Percentiles rank a stretch among this genome's conserved stretches.
Evolutionary conservation across 2,113 vertebrate species (phyloP).

Genomic region (Mandrillus leucophaeus): DNA sequence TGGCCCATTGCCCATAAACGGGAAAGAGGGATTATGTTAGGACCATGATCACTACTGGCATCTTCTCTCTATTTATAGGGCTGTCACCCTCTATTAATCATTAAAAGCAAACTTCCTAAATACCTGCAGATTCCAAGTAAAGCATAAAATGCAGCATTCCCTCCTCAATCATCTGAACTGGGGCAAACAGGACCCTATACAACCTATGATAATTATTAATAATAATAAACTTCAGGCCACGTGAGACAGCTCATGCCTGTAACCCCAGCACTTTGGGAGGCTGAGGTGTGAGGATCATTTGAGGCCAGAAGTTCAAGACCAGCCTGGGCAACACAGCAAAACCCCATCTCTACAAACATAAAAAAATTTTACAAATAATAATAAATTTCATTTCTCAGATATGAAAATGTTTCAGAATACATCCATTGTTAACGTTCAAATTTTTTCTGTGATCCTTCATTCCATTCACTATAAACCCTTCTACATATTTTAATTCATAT

Average conservation of each 20-base stretch:
- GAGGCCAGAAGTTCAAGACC: too few species aligned
- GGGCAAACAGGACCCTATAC: neutral
- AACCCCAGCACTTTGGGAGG: too few species aligned
- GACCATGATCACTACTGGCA: neutral
- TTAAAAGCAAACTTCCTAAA: slow-evolving; percentile 45
- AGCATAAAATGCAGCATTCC: slow-evolving; percentile 8
- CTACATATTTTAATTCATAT: neutral
- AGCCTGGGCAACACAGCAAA: too few species aligned
- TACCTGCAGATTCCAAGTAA: neutral
- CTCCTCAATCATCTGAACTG: neutral
- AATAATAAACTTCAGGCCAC: neutral
- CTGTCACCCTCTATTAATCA: slow-evolving; percentile 26
- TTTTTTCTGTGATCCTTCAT: neutral
- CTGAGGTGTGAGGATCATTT: too few species aligned
- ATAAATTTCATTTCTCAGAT: neutral
- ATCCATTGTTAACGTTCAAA: neutral
- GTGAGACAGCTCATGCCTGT: too few species aligned
- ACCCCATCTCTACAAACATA: too few species aligned
- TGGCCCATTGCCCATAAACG: neutral
- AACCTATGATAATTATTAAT: neutral
- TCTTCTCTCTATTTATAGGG: slow-evolving; percentile 40
- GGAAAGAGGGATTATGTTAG: slow-evolving; percentile 36
- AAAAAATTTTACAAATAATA: neutral
- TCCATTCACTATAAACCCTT: slow-evolving; percentile 7
- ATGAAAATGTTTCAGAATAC: slow-evolving; percentile 20